A percentile compares a stretch with the other conserved stretches of the same genome.
These are phyloP conservation scores for Halichoerus grypus DNA, from an alignment of 2,113 vertebrate species.

Conservation along the genomic window DNA sequence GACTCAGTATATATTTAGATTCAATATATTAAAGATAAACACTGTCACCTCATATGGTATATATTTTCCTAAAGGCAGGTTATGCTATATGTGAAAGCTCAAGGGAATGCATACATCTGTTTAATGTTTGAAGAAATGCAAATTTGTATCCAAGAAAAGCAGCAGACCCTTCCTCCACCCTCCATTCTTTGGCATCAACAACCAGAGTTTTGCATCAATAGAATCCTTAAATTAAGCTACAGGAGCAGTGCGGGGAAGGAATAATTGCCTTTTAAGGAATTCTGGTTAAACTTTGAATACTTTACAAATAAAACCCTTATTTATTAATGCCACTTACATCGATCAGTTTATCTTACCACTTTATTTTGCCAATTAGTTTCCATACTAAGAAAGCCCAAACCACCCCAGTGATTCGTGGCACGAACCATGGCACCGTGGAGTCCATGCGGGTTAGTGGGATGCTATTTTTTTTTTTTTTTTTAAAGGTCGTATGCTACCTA, in stretches of 20 bases:
- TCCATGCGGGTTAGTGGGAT: not conserved
- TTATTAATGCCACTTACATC: not conserved
- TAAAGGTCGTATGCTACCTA: constrained; percentile 40
- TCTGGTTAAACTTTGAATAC: constrained; percentile 58
- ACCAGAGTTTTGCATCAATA: constrained; percentile 57
- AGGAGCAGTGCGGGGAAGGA: not conserved
- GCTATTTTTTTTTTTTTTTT: not conserved
- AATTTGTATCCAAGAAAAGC: constrained; percentile 81
- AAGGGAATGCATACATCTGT: constrained; percentile 78
- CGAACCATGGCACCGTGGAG: not conserved
- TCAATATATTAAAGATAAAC: constrained; percentile 19
- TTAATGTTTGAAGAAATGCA: constrained; percentile 79
- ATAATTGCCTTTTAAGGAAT: constrained; percentile 53
- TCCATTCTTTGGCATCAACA: constrained; percentile 57
- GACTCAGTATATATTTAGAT: constrained; percentile 39
- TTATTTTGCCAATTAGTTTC: not conserved
- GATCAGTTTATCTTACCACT: constrained; percentile 17
- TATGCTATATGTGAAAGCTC: constrained; percentile 65
- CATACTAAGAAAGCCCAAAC: not conserved
- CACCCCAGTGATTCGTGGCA: not conserved
- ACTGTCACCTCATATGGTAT: constrained; percentile 23
- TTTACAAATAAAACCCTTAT: not conserved
- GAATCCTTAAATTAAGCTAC: constrained; percentile 57
- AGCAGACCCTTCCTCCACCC: constrained; percentile 70
- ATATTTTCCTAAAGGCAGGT: constrained; percentile 62